These are phyloP conservation scores for Telmatochromis brichardi DNA, from an alignment of 2,113 vertebrate species.

Conservation along the genomic window DNA sequence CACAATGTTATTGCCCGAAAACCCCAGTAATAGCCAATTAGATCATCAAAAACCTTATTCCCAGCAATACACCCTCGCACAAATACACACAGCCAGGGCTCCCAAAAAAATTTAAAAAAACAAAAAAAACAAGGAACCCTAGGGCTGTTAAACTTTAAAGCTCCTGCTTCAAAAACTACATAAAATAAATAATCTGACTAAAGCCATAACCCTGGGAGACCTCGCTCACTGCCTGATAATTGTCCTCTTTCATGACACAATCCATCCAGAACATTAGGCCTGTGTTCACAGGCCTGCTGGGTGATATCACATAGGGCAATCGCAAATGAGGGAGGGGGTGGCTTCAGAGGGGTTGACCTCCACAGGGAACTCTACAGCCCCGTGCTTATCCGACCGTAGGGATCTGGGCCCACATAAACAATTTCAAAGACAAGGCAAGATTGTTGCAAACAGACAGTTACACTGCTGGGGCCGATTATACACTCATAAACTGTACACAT, in stretches of 20 bases:
- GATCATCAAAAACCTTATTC: slow-evolving; percentile 64
- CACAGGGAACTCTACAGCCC: slow-evolving; percentile 63
- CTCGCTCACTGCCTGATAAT: slow-evolving; percentile 72
- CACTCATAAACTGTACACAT: neutral
- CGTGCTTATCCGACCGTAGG: slow-evolving; percentile 58
- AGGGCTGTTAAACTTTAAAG: slow-evolving; percentile 75
- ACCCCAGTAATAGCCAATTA: slow-evolving; percentile 71
- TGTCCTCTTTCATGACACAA: slow-evolving; percentile 74
- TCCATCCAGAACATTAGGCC: slow-evolving; percentile 72
- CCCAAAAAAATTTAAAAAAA: fast-evolving
- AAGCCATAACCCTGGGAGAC: slow-evolving; percentile 74
- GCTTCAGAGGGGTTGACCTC: slow-evolving; percentile 56
- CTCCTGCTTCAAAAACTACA: slow-evolving; percentile 72
- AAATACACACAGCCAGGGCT: slow-evolving; percentile 41
- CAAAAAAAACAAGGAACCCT: slow-evolving; percentile 40
- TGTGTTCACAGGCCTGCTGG: slow-evolving; percentile 70
- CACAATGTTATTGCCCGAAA: slow-evolving; percentile 58
- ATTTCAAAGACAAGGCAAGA: slow-evolving; percentile 63
- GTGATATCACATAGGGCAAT: slow-evolving; percentile 60
- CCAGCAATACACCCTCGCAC: slow-evolving; percentile 25
- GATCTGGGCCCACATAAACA: slow-evolving; percentile 66
- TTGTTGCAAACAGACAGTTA: slow-evolving; percentile 60
- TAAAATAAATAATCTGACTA: slow-evolving; percentile 76
- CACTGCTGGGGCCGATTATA: neutral
- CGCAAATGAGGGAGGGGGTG: slow-evolving; percentile 55